phyloP scores from a whole-genome alignment of 2,888 invertebrate genomes.

The Chrysolina americana region DNA sequence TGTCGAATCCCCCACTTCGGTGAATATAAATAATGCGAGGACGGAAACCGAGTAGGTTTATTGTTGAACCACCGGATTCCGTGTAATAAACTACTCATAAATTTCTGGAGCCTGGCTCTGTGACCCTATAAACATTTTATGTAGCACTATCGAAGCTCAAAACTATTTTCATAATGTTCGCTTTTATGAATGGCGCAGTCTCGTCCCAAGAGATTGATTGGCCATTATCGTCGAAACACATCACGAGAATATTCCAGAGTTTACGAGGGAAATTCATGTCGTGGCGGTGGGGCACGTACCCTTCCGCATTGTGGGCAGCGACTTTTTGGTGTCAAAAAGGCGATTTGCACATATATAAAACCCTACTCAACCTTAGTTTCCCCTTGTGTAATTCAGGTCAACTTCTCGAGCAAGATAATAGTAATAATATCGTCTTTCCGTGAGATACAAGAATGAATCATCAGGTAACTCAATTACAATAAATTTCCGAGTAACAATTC shows the following conservation, averaged over 20 bases:
- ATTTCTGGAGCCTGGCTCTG: background rate
- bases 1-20: background rate
- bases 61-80: background rate
- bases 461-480: no score
- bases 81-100: constrained; percentile 4
- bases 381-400: no score
- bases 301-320: background rate
- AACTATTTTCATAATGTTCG: constrained; percentile 5
- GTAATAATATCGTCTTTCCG: no score
- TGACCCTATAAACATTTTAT: constrained; percentile 7
- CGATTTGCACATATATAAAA: no score
- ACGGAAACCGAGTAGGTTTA: background rate
- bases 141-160: background rate
- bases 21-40: background rate
- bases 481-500: no score
- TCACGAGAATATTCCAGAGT: background rate
- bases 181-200: constrained; percentile 5
- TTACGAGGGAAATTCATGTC: background rate
- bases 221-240: constrained; percentile 10
- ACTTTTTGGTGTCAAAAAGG: background rate
- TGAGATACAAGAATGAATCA: no score
- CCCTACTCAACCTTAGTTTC: no score
- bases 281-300: background rate
- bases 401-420: no score
- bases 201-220: background rate